Percentiles rank a stretch among this genome's conserved stretches.
Evolutionary conservation across 2,797 vertebrate genomes (phyloP).

Genomic region (Alauda arvensis): DNA sequence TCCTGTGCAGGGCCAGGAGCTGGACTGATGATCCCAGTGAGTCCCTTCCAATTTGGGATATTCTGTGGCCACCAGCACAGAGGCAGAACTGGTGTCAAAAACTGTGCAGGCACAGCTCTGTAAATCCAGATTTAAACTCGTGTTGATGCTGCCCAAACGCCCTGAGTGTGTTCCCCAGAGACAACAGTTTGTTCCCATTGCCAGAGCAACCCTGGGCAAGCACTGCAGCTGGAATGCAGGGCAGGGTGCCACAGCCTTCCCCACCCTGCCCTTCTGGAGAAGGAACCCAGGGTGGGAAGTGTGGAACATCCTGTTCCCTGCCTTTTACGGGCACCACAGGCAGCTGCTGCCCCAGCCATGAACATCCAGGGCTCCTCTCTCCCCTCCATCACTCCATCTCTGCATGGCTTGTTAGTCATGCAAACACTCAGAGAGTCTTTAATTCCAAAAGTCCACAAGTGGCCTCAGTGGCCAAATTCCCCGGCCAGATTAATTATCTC

Average conservation of each 20-base stretch:
- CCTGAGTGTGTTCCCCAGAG: background rate
- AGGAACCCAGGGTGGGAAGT: background rate
- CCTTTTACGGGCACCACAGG: constrained; percentile 42
- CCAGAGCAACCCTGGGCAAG: background rate
- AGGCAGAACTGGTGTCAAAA: background rate
- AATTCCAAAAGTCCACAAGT: background rate
- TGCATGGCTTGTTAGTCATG: background rate
- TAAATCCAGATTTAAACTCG: background rate
- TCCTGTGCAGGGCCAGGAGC: background rate
- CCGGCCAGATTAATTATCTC: background rate
- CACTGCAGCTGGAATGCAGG: background rate
- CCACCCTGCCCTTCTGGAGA: constrained; percentile 10
- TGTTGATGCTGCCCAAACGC: background rate
- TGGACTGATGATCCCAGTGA: background rate
- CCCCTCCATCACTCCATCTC: background rate
- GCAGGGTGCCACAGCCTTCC: background rate
- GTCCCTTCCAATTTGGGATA: background rate
- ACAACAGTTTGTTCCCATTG: background rate
- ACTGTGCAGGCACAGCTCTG: background rate
- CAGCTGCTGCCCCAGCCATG: background rate
- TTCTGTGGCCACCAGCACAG: background rate
- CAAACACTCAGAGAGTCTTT: background rate
- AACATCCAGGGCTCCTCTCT: background rate
- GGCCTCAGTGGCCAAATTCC: background rate
- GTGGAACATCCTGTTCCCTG: background rate